Evolutionary conservation across 2,113 vertebrate species (phyloP), one percentile per base, ranked within the genome.

Genomic region (Hippocampus abdominalis): DNA sequence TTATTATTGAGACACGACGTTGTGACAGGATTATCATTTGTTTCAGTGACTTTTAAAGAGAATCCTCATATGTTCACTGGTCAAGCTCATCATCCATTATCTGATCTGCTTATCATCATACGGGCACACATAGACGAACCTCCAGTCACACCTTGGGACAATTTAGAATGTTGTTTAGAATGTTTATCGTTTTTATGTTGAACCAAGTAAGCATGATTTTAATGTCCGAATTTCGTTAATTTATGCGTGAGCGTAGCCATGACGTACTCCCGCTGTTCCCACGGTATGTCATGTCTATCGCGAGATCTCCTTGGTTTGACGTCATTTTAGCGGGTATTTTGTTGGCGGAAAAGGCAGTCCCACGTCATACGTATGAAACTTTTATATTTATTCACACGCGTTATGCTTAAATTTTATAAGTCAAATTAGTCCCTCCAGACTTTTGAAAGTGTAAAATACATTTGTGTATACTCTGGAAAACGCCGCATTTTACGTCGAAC

Each of bases 291-390:
- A 10, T 25, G 23, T 1, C 18, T 23, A 51, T 64, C 84, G 83
- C 85, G 84, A 83, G 66, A 79, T n/a, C 1, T 65, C 0, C 0
- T 0, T 32, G 10, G 2, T 29, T 2, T 21, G 63, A 83, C 87
- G 86, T 90, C 85, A 90, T 44, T 85, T 90, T 69, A 84, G 89
- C 90, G 91, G 81, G 88, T 42, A 88, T 83, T 90, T 90, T 86
- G 88, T 81, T 83, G 74, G 87, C 84, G 74, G 85, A 89, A 83
- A 80, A 29, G 27, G 29, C 27, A 39, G 36, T 36, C 23, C 2
- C 0, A 7, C 16, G 25, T 0, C 48, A 0, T 10, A 29, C 21
- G 46, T 13, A 0, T 36, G 29, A 68, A 68, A n/a, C 66, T 23
- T n/a, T 29, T 49, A 4, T 65, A 23, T 48, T n/a, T 44, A 48